Percentiles rank a stretch among this genome's conserved stretches.
Conservation (phyloP, 2,888 invertebrate species). For the Mystacides longicornis region DNA sequence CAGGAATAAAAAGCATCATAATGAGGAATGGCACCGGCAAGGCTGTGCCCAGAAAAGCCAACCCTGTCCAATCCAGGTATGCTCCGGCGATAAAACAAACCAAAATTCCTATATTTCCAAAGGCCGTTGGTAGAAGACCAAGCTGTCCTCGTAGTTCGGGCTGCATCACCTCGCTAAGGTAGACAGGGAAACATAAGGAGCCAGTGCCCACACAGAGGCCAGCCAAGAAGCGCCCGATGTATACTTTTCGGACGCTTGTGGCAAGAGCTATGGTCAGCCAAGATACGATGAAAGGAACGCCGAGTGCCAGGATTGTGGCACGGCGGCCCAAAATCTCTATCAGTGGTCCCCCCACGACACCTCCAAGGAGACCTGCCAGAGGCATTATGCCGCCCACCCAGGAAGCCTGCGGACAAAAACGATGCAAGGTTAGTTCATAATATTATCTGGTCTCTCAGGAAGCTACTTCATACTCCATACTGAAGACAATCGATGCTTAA, state of each 20-base stretch:
- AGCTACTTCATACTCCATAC: no score
- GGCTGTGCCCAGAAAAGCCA: slow-evolving; percentile 72
- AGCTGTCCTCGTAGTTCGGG: slow-evolving; percentile 86
- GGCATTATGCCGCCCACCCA: slow-evolving; percentile 90
- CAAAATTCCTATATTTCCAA: slow-evolving; percentile 80
- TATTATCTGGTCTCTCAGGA: no score
- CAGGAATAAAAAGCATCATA: slow-evolving; percentile 77
- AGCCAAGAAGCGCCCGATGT: slow-evolving; percentile 72
- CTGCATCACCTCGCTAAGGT: slow-evolving; percentile 88
- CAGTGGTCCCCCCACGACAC: slow-evolving; percentile 75
- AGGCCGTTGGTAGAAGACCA: slow-evolving; percentile 78
- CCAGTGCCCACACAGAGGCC: slow-evolving; percentile 85
- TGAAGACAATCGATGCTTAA: no score
- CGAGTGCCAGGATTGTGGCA: slow-evolving; percentile 68
- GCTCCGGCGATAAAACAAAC: slow-evolving; percentile 73
- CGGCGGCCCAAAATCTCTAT: slow-evolving; percentile 78
- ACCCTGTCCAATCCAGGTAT: slow-evolving; percentile 68
- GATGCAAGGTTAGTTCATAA: no score
- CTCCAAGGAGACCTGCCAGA: slow-evolving; percentile 74
- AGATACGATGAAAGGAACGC: slow-evolving; percentile 71
- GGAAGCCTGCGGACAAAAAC: slow-evolving; percentile 51
- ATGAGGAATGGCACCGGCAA: slow-evolving; percentile 73
- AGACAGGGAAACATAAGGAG: slow-evolving; percentile 82
- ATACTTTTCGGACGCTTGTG: slow-evolving; percentile 63
- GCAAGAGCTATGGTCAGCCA: slow-evolving; percentile 79